A percentile compares a stretch with the other conserved stretches of the same genome.
Evolutionary conservation across 2,113 vertebrate species (phyloP).

Genomic region (Nicator chloris): DNA sequence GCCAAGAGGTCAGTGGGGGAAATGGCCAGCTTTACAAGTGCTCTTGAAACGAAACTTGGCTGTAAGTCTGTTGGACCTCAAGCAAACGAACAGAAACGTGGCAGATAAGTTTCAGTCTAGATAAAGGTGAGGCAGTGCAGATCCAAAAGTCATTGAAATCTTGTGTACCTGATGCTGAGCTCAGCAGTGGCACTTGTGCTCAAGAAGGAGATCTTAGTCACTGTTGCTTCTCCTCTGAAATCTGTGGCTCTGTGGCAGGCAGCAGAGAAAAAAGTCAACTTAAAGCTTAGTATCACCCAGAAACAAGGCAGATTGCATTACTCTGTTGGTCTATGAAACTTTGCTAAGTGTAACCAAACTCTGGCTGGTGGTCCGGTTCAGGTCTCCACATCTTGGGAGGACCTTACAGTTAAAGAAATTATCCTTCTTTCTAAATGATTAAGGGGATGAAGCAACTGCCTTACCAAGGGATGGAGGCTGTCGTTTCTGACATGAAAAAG

Average conservation of each 20-base stretch:
- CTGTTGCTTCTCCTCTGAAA: background rate
- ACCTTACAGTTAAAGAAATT: background rate
- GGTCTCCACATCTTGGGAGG: background rate
- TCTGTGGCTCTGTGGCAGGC: background rate
- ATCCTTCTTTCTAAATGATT: background rate
- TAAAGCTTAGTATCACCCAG: background rate
- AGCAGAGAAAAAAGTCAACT: background rate
- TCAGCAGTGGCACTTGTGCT: background rate
- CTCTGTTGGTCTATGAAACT: background rate
- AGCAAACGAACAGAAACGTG: background rate
- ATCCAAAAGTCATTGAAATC: background rate
- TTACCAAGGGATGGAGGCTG: background rate
- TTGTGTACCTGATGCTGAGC: background rate
- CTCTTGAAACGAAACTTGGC: background rate
- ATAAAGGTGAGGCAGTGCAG: background rate
- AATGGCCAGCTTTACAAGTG: accelerated
- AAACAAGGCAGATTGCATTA: background rate
- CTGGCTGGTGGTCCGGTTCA: background rate
- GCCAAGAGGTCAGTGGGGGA: background rate
- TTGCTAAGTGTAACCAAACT: background rate
- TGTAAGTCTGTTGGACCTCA: background rate
- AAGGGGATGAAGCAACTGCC: background rate
- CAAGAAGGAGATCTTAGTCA: background rate
- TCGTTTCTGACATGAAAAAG: background rate
- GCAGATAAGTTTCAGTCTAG: background rate